A percentile compares a stretch with the other conserved stretches of the same genome.
phyloP scores from a whole-genome alignment of 2,888 invertebrate genomes.

The Eupithecia pulchellata region DNA sequence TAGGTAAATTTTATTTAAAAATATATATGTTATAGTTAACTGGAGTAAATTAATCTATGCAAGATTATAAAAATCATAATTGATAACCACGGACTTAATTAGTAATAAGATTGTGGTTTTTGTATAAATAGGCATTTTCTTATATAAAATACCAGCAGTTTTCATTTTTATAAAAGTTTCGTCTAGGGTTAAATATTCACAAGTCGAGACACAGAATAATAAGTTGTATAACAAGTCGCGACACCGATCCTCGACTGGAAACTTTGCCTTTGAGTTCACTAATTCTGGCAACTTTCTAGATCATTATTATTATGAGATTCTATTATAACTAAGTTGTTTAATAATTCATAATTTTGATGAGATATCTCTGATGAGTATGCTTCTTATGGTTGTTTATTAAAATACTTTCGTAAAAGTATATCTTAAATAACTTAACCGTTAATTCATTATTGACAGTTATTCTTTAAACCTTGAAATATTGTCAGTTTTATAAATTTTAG shows the following conservation, averaged over 20 bases:
- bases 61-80: not conserved
- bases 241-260: conserved; percentile 1
- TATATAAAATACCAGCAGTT: not conserved
- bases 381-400: not conserved
- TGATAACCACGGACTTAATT: not conserved
- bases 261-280: conserved; percentile 2
- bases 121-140: too few relatives aligned
- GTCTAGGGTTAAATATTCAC: not conserved
- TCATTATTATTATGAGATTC: not conserved
- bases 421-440: too few relatives aligned
- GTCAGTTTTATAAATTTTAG: not conserved
- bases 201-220: not conserved
- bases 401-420: not conserved
- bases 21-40: not conserved
- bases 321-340: not conserved
- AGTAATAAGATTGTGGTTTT: too few relatives aligned
- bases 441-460: too few relatives aligned
- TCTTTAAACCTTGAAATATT: not conserved
- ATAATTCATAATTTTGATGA: not conserved
- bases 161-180: not conserved
- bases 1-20: not conserved
- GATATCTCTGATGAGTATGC: not conserved
- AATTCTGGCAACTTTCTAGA: not conserved
- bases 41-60: not conserved
- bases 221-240: not conserved